Evolutionary conservation across 2,113 vertebrate genomes (phyloP), one percentile per base, ranked within the genome.

Genomic region (Oceanodroma tethys): DNA sequence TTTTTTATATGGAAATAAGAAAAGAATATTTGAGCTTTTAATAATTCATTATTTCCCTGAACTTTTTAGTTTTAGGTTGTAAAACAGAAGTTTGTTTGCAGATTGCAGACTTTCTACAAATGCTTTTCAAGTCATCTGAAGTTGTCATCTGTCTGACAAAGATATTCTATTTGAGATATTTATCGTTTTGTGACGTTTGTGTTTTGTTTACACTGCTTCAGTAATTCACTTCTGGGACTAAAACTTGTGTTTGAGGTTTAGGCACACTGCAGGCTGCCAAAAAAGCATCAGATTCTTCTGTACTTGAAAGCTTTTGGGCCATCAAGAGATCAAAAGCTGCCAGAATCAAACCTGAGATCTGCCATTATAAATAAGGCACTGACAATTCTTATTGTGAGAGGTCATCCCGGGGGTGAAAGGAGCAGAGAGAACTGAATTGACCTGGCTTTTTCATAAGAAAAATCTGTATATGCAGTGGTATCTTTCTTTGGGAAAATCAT

Each of bases 311-410:
- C 95, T 98, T 98, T 97, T 96, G 94, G 93, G 97, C 98, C 97
- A 98, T 98, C 98, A 97, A 97, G 94, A 98, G 98, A 99, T 99
- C 98, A 99, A 98, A 98, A 98, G 96, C 98, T 98, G 97, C 97
- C 98, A 98, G 96, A 98, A 98, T 98, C 97, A 98, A 98, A 98
- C 98, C 97, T 97, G 98, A 98, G 97, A 97, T 97, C 97, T 99
- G 98, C 98, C 98, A 97, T 97, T 97, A 98, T 96, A 96, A 96
- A 98, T 98, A 97, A 98, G 96, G 67, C 85, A 83, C 95, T 95
- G 94, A 96, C 96, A 93, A 97, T 97, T 98, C 88, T 98, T 97
- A 97, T 95, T 95, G 95, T 97, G 96, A 95, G 73, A 93, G 93
- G 87, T 87, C 8, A 19, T 96, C 95, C 93, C 95, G 80, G 66